These are phyloP conservation scores for Trimorus sp. DNA, from an alignment of 2,888 invertebrate species.

Conservation along the genomic window DNA sequence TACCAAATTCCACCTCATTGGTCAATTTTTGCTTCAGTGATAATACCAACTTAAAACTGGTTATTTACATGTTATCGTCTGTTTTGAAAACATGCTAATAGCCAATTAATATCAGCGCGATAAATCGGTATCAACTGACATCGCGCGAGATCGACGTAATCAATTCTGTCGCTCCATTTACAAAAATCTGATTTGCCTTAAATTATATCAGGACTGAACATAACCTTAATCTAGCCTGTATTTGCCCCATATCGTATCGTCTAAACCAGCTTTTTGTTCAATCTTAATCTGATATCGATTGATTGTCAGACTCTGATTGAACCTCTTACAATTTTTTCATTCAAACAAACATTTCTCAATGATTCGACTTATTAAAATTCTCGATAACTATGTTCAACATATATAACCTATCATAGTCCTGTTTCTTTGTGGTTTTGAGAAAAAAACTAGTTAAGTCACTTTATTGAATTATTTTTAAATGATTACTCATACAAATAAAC, in stretches of 20 bases:
- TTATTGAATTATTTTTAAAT: too few relatives aligned
- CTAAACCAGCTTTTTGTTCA: slow-evolving; percentile 33
- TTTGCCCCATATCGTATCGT: slow-evolving; percentile 27
- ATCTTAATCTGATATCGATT: slow-evolving; percentile 40
- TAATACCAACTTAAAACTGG: too few relatives aligned
- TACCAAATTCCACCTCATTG: too few relatives aligned
- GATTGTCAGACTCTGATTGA: slow-evolving; percentile 35
- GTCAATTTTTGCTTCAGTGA: too few relatives aligned
- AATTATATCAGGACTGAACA: slow-evolving; percentile 24
- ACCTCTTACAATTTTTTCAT: slow-evolving; percentile 22
- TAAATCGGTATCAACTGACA: slow-evolving; percentile 27
- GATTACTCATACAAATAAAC: too few relatives aligned
- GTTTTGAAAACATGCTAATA: too few relatives aligned
- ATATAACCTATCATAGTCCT: too few relatives aligned
- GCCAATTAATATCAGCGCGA: neutral
- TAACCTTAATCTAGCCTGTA: slow-evolving; percentile 39
- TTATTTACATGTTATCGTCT: too few relatives aligned
- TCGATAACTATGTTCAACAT: too few relatives aligned
- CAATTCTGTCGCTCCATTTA: slow-evolving; percentile 23
- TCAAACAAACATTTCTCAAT: too few relatives aligned
- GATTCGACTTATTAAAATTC: too few relatives aligned
- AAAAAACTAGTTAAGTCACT: slow-evolving; percentile 6
- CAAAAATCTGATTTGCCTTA: slow-evolving; percentile 25
- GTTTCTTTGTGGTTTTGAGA: neutral
- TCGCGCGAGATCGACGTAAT: slow-evolving; percentile 29